Percentiles rank a stretch among this genome's conserved stretches.
phyloP scores from a whole-genome alignment of 2,113 vertebrate species.

The Oncorhynchus keta region DNA sequence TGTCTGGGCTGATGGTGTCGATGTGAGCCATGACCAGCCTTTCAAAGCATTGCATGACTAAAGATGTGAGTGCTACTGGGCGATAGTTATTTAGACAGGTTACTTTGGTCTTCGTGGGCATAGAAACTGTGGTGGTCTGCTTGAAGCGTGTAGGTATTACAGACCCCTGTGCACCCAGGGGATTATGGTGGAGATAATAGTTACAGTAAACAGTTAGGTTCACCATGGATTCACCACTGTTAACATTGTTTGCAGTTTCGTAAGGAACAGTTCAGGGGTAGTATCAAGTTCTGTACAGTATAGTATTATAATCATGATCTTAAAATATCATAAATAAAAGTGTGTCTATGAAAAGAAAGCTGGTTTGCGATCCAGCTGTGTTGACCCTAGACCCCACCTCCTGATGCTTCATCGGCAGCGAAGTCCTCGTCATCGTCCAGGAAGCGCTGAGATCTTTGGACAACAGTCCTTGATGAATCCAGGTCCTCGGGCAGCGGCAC shows the following conservation, averaged over 20 bases:
- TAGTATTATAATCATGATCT: no score
- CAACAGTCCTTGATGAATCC: constrained; percentile 55
- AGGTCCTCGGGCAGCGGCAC: constrained; percentile 73
- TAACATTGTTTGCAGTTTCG: not conserved
- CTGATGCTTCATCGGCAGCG: constrained; percentile 70
- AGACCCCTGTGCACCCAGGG: not conserved
- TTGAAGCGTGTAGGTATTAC: not conserved
- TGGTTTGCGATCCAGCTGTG: no score
- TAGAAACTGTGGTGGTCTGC: no score
- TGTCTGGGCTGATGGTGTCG: no score
- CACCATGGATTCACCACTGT: not conserved
- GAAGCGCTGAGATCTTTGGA: constrained; percentile 47
- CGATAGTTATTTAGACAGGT: no score
- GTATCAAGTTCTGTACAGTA: not conserved
- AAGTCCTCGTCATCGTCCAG: constrained; percentile 78
- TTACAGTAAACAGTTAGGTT: not conserved
- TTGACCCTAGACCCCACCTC: constrained; percentile 60
- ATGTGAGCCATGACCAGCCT: no score
- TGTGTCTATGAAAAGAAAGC: no score
- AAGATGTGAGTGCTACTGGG: no score
- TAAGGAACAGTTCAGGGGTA: constrained; percentile 7
- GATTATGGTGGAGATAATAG: not conserved
- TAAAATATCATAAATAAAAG: no score
- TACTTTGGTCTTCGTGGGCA: no score
- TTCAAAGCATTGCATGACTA: no score